phyloP scores from a whole-genome alignment of 2,797 vertebrate species.

The Tenualosa thibaudeaui region DNA sequence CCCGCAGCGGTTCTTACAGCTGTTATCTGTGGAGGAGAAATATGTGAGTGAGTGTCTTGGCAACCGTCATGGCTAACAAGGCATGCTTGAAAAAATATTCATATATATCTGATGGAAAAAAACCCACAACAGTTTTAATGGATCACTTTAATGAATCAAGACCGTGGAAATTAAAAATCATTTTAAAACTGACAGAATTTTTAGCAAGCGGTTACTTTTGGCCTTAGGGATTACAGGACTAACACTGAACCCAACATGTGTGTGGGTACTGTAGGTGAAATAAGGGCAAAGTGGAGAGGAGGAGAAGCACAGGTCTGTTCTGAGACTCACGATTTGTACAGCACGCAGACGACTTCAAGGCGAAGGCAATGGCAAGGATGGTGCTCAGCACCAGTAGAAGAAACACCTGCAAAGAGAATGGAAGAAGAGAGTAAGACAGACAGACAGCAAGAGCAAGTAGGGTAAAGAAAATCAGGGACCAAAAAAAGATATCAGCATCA shows the following conservation, averaged over 20 bases:
- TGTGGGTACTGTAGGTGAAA: not conserved
- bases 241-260: not conserved
- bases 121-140: not conserved
- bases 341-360: constrained; percentile 62
- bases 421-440: not conserved
- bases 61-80: too few species aligned
- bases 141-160: not conserved
- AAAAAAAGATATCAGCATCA: not conserved
- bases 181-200: not conserved
- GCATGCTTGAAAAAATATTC: too few species aligned
- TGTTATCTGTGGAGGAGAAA: constrained; percentile 28
- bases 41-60: too few species aligned
- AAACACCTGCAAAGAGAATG: constrained; percentile 72
- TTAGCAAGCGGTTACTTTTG: too few species aligned
- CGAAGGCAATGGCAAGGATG: constrained; percentile 83
- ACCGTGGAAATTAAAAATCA: not conserved
- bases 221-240: not conserved
- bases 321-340: not conserved
- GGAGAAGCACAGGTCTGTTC: not conserved
- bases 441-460: not conserved
- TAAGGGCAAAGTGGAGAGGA: not conserved
- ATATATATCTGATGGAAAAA: too few species aligned
- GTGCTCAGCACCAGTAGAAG: constrained; percentile 80
- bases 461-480: not conserved
- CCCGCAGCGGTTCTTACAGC: constrained; percentile 52